Percentiles rank a stretch among this genome's conserved stretches.
phyloP scores from a whole-genome alignment of 1,140 invertebrate species.

The Hydropsyche tenuis region DNA sequence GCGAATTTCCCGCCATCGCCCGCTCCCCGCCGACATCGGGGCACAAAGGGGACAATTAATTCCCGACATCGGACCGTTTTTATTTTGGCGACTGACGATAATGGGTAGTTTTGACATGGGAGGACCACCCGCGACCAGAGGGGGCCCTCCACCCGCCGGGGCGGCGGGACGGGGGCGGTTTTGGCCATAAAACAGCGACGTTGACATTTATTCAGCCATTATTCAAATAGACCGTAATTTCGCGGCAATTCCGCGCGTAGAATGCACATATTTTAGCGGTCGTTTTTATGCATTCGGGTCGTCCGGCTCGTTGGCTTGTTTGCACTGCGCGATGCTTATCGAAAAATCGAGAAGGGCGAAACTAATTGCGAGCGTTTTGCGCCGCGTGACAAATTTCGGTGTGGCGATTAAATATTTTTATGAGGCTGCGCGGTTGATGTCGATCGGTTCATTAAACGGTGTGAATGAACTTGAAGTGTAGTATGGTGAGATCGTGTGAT shows the following conservation, averaged over 20 bases:
- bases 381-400: too few relatives aligned
- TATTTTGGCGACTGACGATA: slow-evolving; percentile 29
- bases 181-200: slow-evolving; percentile 46
- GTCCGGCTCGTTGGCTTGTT: background rate
- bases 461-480: too few relatives aligned
- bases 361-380: background rate
- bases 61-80: slow-evolving; percentile 42
- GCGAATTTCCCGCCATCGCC: background rate
- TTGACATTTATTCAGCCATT: slow-evolving; percentile 48
- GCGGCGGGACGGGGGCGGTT: slow-evolving; percentile 9
- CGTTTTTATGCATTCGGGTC: slow-evolving; percentile 19
- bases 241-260: slow-evolving; percentile 12
- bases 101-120: slow-evolving; percentile 42
- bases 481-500: too few relatives aligned
- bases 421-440: too few relatives aligned
- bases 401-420: slow-evolving; percentile 8
- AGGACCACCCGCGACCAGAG: slow-evolving; percentile 43
- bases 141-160: background rate
- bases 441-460: too few relatives aligned
- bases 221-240: slow-evolving; percentile 46
- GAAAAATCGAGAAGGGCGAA: background rate
- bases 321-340: background rate
- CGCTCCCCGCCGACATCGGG: slow-evolving; percentile 9
- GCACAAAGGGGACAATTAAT: slow-evolving; percentile 42
- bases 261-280: slow-evolving; percentile 15